A percentile compares a stretch with the other conserved stretches of the same genome.
These are phyloP conservation scores for Ormia ochracea DNA, from an alignment of 2,888 invertebrate genomes.

Conservation along the genomic window DNA sequence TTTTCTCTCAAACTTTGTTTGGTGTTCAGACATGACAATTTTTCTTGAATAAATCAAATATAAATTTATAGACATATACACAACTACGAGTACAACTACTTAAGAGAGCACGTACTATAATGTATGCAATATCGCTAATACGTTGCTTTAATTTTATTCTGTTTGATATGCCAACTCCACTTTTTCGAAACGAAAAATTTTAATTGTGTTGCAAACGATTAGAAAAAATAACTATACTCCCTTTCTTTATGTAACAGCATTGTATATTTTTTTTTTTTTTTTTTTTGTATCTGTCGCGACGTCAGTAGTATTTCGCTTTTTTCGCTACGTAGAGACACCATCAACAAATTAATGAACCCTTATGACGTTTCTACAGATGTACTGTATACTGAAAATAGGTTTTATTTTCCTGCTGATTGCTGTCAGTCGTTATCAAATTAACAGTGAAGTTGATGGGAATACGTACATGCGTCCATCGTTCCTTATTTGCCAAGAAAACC, in stretches of 20 bases:
- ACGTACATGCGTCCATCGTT: too few species aligned
- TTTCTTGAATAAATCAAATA: too few species aligned
- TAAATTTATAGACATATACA: too few species aligned
- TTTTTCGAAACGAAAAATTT: not conserved
- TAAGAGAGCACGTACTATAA: too few species aligned
- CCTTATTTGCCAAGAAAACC: too few species aligned
- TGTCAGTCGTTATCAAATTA: conserved; percentile 32
- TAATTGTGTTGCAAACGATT: not conserved
- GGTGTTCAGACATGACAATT: too few species aligned
- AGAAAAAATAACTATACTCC: not conserved
- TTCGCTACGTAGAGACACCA: conserved; percentile 16
- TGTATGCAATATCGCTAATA: too few species aligned
- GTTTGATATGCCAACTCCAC: not conserved
- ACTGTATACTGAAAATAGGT: conserved; percentile 20
- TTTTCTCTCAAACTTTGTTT: too few species aligned
- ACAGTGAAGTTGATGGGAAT: conserved; percentile 63
- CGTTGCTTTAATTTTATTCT: too few species aligned
- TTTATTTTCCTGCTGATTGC: conserved; percentile 26
- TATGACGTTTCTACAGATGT: conserved; percentile 31
- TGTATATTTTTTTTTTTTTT: not conserved
- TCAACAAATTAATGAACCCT: conserved; percentile 30
- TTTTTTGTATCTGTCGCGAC: not conserved
- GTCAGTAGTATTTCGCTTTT: conserved; percentile 16
- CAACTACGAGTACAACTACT: too few species aligned
- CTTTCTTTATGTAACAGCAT: not conserved